phyloP scores from a whole-genome alignment of 2,888 invertebrate genomes.

The Melipona bicolor region DNA sequence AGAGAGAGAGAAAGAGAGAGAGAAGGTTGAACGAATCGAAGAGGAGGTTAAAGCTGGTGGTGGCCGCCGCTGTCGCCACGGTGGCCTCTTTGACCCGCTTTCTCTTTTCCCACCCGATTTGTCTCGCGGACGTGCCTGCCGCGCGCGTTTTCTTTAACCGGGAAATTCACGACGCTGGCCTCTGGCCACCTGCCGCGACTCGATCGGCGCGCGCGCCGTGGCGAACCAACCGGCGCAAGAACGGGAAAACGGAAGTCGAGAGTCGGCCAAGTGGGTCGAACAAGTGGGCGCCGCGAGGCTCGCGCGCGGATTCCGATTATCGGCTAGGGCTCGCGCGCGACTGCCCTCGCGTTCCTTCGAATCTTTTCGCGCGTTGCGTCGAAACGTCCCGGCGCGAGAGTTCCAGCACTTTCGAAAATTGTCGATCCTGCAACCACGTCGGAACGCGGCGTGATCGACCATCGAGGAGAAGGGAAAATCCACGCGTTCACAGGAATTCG shows the following conservation, averaged over 20 bases:
- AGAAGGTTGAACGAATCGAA: conserved; percentile 63
- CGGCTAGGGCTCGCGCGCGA: conserved; percentile 6
- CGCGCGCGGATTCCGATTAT: conserved; percentile 46
- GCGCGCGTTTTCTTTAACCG: conserved; percentile 78
- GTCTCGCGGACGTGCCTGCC: conserved; percentile 75
- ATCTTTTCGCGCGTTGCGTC: conserved; percentile 29
- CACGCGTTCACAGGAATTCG: background rate
- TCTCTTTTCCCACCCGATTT: conserved; percentile 84
- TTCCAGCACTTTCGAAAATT: conserved; percentile 50
- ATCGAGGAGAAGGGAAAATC: background rate
- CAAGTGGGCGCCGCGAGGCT: background rate
- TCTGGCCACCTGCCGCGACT: conserved; percentile 48
- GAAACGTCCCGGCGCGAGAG: background rate
- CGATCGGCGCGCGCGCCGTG: conserved; percentile 19
- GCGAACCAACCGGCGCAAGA: conserved; percentile 39
- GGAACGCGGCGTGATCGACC: background rate
- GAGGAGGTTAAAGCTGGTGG: conserved; percentile 64
- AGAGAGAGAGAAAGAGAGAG: conserved; percentile 28
- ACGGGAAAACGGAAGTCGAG: conserved; percentile 55
- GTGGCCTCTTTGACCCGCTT: conserved; percentile 83
- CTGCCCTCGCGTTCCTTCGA: conserved; percentile 33
- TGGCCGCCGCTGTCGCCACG: conserved; percentile 72
- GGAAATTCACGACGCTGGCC: conserved; percentile 72
- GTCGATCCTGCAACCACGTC: background rate
- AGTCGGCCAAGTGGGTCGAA: conserved; percentile 47